Percentiles rank a stretch among this genome's conserved stretches.
Conservation (phyloP, 23 tunicate species). For the Ciona savignyi region DNA sequence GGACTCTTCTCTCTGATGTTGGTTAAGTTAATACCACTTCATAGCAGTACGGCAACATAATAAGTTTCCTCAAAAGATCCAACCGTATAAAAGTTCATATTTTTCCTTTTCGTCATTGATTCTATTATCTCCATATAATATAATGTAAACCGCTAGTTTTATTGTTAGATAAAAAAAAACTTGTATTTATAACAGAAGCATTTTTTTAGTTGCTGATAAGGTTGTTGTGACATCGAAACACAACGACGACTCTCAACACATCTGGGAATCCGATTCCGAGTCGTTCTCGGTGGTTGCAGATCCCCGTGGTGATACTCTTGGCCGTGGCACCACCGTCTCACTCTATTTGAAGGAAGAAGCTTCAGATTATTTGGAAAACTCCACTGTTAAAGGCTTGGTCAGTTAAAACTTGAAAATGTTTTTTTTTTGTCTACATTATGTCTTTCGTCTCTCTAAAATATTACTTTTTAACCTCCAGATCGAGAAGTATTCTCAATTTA, state of each 20-base stretch:
- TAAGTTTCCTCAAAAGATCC: no score
- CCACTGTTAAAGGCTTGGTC: slow-evolving; percentile 73
- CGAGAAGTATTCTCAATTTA: slow-evolving; percentile 95
- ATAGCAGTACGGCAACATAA: no score
- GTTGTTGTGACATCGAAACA: slow-evolving; percentile 96
- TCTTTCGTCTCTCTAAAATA: no score
- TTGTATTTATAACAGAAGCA: no score
- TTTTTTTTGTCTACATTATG: no score
- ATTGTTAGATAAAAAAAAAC: no score
- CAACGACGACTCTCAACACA: slow-evolving; percentile 93
- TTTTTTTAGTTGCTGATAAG: slow-evolving; percentile 87
- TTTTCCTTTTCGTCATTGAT: no score
- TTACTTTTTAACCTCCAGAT: slow-evolving; percentile 48
- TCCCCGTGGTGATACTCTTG: slow-evolving; percentile 91
- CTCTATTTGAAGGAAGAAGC: slow-evolving; percentile 98
- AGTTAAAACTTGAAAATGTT: not conserved
- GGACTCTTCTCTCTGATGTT: no score
- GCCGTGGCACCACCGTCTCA: slow-evolving; percentile 94
- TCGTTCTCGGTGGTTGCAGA: slow-evolving; percentile 85
- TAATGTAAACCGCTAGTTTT: no score
- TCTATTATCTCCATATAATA: no score
- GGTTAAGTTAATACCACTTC: no score
- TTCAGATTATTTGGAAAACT: slow-evolving; percentile 75
- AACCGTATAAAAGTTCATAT: no score
- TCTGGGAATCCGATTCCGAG: slow-evolving; percentile 98